Evolutionary conservation across 1,140 invertebrate genomes (phyloP), one percentile per base, ranked within the genome.

Genomic region (Oscheius sp.): DNA sequence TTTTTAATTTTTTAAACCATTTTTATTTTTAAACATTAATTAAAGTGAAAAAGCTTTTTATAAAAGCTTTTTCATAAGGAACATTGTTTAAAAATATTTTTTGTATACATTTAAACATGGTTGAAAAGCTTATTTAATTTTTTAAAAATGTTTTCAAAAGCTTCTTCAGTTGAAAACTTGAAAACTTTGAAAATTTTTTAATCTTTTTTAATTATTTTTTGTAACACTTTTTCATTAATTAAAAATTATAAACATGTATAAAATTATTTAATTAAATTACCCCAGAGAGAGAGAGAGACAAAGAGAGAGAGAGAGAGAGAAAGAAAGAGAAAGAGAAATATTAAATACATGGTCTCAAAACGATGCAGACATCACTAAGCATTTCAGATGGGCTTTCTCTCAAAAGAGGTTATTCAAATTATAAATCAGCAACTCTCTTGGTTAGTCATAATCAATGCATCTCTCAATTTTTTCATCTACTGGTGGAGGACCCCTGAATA

Each of bases 361-460:
- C n/a, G 42, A 45, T 45, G 15, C 18, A 45, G 18, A 18, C 23
- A 18, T 23, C 18, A 45, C 23, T 15, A 18, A 18, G 18, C 23
- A 45, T 45, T 45, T 45, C 42, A 45, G 42, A 45, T 23, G 42
- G 42, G 18, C 18, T 45, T 23, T 15, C 18, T 45, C 15, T 18
- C 15, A 18, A 15, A 15, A 15, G 23, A 23, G 18, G 18, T 45
- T 13, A 26, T 63, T 35, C 32, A 38, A 63, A 29, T 63, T 13
- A 63, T 63, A 10, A 63, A 63, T 26, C 61, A 63, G 26, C 61
- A 63, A 34, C 61, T 63, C 28, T 26, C 61, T 7, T 63, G 61
- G 61, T 32, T 63, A 13, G 61, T 63, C 18, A 63, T 63, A 32
- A 63, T 63, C 31, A 63, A 63, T 32, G 61, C 61, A 26, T 63